Percentiles rank a stretch among this genome's conserved stretches.
Conservation (phyloP, 2,113 vertebrate species). For the Halcyon malimbica region DNA sequence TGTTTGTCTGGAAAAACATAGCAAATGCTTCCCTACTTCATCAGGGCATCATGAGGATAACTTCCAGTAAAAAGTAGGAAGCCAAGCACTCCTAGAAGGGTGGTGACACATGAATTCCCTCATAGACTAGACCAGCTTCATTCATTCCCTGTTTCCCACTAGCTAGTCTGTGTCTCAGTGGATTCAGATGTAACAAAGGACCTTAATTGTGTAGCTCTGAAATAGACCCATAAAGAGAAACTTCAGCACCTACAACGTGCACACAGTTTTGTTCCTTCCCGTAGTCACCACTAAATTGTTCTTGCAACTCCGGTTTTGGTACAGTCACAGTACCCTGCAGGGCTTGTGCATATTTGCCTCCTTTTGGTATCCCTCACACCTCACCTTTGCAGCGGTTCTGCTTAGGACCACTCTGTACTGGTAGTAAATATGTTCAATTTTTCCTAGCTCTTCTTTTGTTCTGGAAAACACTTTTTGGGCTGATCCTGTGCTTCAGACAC, state of each 20-base stretch:
- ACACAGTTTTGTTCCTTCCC: neutral
- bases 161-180: neutral
- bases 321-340: neutral
- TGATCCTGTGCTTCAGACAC: neutral
- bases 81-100: neutral
- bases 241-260: neutral
- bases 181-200: neutral
- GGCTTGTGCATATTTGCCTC: neutral
- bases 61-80: slow-evolving; percentile 33
- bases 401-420: neutral
- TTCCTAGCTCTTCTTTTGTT: neutral
- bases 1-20: slow-evolving; percentile 51
- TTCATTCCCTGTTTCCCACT: neutral
- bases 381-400: neutral
- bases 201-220: neutral
- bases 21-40: slow-evolving; percentile 28
- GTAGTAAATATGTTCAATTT: neutral
- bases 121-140: neutral
- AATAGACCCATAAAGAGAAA: neutral
- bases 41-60: neutral
- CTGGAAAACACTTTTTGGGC: neutral
- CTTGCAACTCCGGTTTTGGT: neutral
- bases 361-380: neutral
- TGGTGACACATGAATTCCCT: neutral
- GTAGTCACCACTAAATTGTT: neutral